Base-by-base conservation (phyloP, 2,888 invertebrate genomes). In the Sialis lutaria region DNA sequence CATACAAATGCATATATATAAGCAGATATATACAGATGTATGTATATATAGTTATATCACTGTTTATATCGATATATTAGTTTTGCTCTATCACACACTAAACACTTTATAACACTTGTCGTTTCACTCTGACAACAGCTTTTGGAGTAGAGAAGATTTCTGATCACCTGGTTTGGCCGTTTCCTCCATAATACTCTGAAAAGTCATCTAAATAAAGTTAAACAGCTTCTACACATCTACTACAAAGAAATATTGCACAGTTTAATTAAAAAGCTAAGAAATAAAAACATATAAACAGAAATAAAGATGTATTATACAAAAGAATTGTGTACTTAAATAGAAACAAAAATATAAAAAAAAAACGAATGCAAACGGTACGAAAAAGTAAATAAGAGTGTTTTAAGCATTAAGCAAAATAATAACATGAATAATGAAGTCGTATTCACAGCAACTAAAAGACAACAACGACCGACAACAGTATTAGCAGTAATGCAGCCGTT, bases 121-220 rank as follows among this genome's bases (percentile, higher is more conserved):
- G 62, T 65, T 67, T 79, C 77, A 81, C 75, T 88, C 86, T 57
- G 87, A 87, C 62, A 89, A 73, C 63, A 88, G 73, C 69, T 88
- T 85, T 72, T 87, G 86, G 60, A 88, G 75, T 64, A 88, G 73
- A 63, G 86, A 86, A 57, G 85, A 82, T 59, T 72, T 76, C 68
- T 79, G 79, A 75, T 84, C 83, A 74, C 79, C 79, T 71, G 72
- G 78, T 66, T 72, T 77, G 61, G 71, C 75, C 68, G 71, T 75
- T 68, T 80, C 79, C 72, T 77, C 82, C 73, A 74, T 77, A 74
- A 74, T 73, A 82, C 71, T 79, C 77, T 77, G 75, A 34, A 71
- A 73, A 49, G 53, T 46, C 30, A 34, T 13, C 12, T 2, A 12
- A 44, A 44, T 10, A 1, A 22, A 22, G 22, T 22, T 4, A 22